Conservation (phyloP, 2,113 vertebrate genomes). For the Calyptomena viridis region DNA sequence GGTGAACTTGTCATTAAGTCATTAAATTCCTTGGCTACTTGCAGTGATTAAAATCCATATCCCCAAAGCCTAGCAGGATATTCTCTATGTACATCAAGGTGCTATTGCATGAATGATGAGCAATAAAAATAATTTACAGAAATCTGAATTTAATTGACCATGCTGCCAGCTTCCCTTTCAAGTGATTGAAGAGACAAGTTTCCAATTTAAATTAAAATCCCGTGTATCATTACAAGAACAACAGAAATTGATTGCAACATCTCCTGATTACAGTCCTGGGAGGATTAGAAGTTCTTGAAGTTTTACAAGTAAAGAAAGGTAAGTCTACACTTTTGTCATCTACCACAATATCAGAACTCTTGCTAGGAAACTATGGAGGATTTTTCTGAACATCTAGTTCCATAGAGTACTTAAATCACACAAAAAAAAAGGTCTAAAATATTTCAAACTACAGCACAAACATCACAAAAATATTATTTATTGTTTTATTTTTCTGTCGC, state of each 20-base stretch:
- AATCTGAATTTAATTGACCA: conserved; percentile 19
- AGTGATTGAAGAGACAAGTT: neutral
- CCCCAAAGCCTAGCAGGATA: neutral
- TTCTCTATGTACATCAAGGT: neutral
- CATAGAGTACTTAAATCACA: neutral
- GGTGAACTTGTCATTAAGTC: conserved; percentile 17
- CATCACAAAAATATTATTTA: neutral
- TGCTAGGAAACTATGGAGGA: neutral
- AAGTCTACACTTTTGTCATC: neutral
- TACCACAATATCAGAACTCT: neutral
- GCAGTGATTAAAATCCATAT: conserved; percentile 23
- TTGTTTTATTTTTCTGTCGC: neutral
- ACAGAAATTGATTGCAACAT: conserved; percentile 14
- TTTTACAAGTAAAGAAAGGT: neutral
- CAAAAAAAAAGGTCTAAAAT: neutral
- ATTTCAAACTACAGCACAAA: neutral
- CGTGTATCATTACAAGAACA: neutral
- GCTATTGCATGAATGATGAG: conserved; percentile 3
- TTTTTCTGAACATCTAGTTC: neutral
- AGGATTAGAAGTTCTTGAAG: neutral
- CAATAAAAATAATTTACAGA: conserved; percentile 44
- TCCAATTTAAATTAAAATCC: conserved; percentile 18
- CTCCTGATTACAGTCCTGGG: neutral
- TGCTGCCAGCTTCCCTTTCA: neutral
- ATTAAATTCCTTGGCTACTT: conserved; percentile 32